These are phyloP conservation scores for Isichthys henryi DNA, from an alignment of 2,113 vertebrate species.

Conservation along the genomic window DNA sequence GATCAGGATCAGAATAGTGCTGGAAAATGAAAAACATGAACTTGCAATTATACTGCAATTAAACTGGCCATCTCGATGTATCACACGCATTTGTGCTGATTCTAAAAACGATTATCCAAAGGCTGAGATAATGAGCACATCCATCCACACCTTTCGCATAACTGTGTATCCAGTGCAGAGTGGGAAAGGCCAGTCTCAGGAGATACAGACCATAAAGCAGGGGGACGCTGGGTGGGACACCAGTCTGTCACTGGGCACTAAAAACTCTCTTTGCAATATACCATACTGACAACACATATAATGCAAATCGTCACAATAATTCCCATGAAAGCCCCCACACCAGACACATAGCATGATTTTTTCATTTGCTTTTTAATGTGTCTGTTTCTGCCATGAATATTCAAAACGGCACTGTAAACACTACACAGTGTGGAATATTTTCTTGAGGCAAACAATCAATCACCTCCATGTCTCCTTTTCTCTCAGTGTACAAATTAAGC, in stretches of 20 bases:
- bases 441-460: conserved; percentile 37
- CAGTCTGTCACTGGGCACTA: neutral
- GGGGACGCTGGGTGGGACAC: neutral
- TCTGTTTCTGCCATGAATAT: neutral
- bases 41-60: neutral
- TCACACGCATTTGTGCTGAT: neutral
- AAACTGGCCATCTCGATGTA: neutral
- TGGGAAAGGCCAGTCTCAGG: neutral
- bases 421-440: neutral
- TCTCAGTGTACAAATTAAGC: conserved; percentile 36
- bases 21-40: neutral
- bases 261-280: neutral
- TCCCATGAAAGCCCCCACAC: neutral
- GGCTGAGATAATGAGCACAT: neutral
- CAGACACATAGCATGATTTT: neutral
- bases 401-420: neutral
- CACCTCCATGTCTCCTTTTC: conserved; percentile 40
- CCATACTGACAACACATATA: neutral
- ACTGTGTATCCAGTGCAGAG: neutral
- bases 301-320: neutral
- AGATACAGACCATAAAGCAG: neutral
- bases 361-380: neutral
- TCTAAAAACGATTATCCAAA: neutral
- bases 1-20: neutral
- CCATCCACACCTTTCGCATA: neutral